phyloP scores from a whole-genome alignment of 2,797 vertebrate genomes.

The Melanotaenia trifasciata region DNA sequence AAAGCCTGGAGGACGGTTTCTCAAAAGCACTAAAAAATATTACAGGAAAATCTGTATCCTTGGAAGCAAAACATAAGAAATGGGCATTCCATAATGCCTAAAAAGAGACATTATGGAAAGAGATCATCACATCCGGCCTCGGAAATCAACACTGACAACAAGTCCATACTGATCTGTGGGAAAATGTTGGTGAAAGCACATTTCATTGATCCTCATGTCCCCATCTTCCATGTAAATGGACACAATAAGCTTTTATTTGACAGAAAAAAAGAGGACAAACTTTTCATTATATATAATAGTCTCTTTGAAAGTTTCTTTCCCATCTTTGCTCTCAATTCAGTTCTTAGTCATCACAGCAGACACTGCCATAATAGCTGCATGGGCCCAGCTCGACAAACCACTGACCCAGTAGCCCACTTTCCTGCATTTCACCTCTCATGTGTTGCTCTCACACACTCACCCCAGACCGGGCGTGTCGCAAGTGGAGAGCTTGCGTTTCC shows the following conservation, averaged over 20 bases:
- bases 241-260: neutral
- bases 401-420: slow-evolving; percentile 73
- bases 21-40: neutral
- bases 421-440: slow-evolving; percentile 12
- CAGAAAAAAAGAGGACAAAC: neutral
- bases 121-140: neutral
- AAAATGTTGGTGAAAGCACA: neutral
- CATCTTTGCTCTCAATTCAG: neutral
- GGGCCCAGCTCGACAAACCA: slow-evolving; percentile 39
- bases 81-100: neutral
- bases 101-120: slow-evolving; percentile 3
- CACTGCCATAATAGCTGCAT: slow-evolving; percentile 13
- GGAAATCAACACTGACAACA: neutral
- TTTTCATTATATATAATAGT: neutral
- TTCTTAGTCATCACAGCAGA: slow-evolving; percentile 13
- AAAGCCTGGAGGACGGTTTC: neutral
- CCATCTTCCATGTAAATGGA: too few species aligned
- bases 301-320: neutral
- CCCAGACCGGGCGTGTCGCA: slow-evolving; percentile 89
- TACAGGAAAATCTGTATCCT: neutral
- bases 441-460: slow-evolving; percentile 76
- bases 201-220: neutral
- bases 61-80: neutral
- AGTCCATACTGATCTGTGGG: neutral
- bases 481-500: slow-evolving; percentile 92